Evolutionary conservation across 2,113 vertebrate genomes (phyloP), one percentile per base, ranked within the genome.

Genomic region (Paracanthobrama guichenoti): DNA sequence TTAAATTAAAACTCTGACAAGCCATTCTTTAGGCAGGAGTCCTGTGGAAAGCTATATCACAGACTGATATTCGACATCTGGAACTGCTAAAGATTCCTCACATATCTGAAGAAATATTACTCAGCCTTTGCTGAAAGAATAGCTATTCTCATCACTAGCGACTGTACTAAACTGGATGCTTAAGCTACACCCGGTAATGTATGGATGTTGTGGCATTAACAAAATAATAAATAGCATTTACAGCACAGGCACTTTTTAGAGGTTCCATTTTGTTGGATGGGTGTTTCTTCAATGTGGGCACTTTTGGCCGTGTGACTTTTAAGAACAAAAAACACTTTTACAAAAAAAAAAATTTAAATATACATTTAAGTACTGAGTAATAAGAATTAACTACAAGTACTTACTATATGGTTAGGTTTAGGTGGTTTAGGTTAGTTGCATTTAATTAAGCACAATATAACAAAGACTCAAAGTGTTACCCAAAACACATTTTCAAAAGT

Each of bases 21-120:
- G 26, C 31, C 31, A 81, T 71, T 0, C 14, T 81, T 80, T 79
- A 28, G 24, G 12, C 78, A 48, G n/a, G 18, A 50, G 42, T 50
- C 60, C 12, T 39, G 66, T 28, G 71, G 48, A 71, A 82, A 71
- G 22, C 48, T 72, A 42, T 39, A 57, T 71, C 50, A 71, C 18
- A 14, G 31, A 20, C 31, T 53, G 28, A 81, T 53, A 55, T 67
- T 69, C 26, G 6, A 81, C 79, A 81, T 81, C 79, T 81, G 80
- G 80, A 82, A 55, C 66, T 57, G 80, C 64, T 82, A 71, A 72
- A 81, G 28, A 69, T 82, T 82, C 79, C 64, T 81, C 4, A 2
- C 46, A 81, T 81, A 81, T 67, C 64, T 80, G 6, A 66, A 80
- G 64, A 53, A 55, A 39, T 53, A 35, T 71, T 55, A 31, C 48